phyloP scores from a whole-genome alignment of 2,113 vertebrate genomes.

The Strigops habroptila region DNA sequence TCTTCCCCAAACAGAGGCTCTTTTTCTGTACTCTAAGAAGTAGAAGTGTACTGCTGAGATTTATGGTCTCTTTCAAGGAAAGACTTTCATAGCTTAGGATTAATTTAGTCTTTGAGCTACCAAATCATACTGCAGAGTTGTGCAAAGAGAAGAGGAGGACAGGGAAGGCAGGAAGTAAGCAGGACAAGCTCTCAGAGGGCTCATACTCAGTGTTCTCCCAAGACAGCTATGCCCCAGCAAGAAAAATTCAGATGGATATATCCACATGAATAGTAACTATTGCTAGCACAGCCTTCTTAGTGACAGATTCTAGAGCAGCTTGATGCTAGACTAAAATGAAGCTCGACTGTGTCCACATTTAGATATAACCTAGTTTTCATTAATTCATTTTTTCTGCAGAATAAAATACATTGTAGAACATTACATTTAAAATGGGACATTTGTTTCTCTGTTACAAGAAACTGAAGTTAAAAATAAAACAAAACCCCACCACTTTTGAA shows the following conservation, averaged over 20 bases:
- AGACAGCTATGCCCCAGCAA: not conserved
- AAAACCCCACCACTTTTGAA: not conserved
- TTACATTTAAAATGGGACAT: not conserved
- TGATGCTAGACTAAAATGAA: not conserved
- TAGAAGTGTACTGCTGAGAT: not conserved
- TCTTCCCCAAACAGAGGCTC: not conserved
- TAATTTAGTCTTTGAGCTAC: not conserved
- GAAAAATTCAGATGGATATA: not conserved
- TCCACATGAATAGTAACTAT: not conserved
- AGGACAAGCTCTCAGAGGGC: not conserved
- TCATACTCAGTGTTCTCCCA: not conserved
- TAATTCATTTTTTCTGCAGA: not conserved
- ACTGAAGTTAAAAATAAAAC: not conserved
- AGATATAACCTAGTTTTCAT: not conserved
- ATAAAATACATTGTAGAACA: not conserved
- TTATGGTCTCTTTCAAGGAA: not conserved
- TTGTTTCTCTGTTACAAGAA: not conserved
- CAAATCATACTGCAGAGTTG: not conserved
- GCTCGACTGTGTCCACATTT: not conserved
- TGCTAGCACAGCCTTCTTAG: not conserved
- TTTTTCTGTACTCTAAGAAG: not conserved
- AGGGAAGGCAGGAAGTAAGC: not conserved
- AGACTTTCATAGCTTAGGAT: not conserved
- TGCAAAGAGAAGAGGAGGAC: not conserved
- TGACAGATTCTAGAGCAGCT: not conserved